Percentiles rank a stretch among this genome's conserved stretches.
Conservation (phyloP, 2,797 vertebrate species). For the Paedocypris micromegethes region DNA sequence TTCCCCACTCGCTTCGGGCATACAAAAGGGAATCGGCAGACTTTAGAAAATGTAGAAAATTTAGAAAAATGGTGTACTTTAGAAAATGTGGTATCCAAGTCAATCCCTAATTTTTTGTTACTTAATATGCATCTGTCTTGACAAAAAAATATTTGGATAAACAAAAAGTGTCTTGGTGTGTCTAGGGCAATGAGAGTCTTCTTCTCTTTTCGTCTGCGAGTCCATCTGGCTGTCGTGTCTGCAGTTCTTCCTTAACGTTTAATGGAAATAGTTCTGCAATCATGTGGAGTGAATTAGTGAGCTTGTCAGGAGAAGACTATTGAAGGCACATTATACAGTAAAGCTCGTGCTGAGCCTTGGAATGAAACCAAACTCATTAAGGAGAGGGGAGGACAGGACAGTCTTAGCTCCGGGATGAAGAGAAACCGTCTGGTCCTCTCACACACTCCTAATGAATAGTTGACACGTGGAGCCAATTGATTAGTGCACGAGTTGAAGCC, state of each 20-base stretch:
- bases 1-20: no score
- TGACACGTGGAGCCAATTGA: conserved; percentile 10
- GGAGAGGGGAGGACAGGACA: conserved; percentile 29
- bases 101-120: no score
- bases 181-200: conserved; percentile 7
- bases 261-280: conserved; percentile 51
- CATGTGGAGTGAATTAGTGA: conserved; percentile 51
- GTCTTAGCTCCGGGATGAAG: conserved; percentile 22
- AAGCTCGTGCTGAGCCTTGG: conserved; percentile 44
- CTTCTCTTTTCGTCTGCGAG: conserved; percentile 9
- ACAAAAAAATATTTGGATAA: no score
- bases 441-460: conserved; percentile 31
- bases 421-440: conserved; percentile 14
- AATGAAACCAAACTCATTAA: conserved; percentile 48
- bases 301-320: conserved; percentile 50
- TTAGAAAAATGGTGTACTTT: no score
- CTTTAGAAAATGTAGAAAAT: no score
- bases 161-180: conserved; percentile 6
- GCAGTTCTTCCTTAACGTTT: conserved; percentile 46
- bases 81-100: no score
- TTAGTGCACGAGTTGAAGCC: conserved; percentile 15
- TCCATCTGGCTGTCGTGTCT: conserved; percentile 37
- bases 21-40: no score
- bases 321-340: conserved; percentile 53
- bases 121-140: no score